Conservation (phyloP, 2,888 invertebrate genomes). For the Lithophane semibrunnea region DNA sequence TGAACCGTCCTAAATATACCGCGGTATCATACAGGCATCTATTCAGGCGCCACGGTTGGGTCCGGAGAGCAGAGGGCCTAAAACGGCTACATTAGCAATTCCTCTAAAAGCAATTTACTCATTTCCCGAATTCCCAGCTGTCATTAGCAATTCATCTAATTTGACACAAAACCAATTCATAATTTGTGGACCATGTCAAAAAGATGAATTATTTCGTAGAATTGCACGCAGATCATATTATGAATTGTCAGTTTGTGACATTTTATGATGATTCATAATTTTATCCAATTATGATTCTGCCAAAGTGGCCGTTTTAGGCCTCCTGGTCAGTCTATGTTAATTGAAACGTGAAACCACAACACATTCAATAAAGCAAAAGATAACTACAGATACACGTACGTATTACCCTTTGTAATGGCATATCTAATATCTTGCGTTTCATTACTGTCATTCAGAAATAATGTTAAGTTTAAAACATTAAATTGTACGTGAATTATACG, state of each 20-base stretch:
- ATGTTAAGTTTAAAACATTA: not conserved
- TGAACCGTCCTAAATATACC: slow-evolving; percentile 20
- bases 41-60: not conserved
- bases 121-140: too few relatives aligned
- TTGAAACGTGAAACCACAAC: slow-evolving; percentile 68
- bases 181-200: too few relatives aligned
- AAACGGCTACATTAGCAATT: too few relatives aligned
- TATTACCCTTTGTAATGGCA: slow-evolving; percentile 24
- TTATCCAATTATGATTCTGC: too few relatives aligned
- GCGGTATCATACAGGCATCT: not conserved
- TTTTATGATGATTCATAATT: too few relatives aligned
- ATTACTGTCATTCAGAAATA: slow-evolving; percentile 5
- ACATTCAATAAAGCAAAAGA: slow-evolving; percentile 60
- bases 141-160: too few relatives aligned
- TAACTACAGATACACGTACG: slow-evolving; percentile 14
- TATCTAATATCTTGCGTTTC: not conserved
- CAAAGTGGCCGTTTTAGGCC: too few relatives aligned
- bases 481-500: slow-evolving; percentile 10
- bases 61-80: not conserved
- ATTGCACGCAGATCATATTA: too few relatives aligned
- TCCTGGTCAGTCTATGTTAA: slow-evolving; percentile 68
- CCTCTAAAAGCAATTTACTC: too few relatives aligned
- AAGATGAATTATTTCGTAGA: too few relatives aligned
- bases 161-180: too few relatives aligned
- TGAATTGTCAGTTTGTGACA: too few relatives aligned